phyloP scores from a whole-genome alignment of 1,140 invertebrate genomes.

The Drosophila navojoa region DNA sequence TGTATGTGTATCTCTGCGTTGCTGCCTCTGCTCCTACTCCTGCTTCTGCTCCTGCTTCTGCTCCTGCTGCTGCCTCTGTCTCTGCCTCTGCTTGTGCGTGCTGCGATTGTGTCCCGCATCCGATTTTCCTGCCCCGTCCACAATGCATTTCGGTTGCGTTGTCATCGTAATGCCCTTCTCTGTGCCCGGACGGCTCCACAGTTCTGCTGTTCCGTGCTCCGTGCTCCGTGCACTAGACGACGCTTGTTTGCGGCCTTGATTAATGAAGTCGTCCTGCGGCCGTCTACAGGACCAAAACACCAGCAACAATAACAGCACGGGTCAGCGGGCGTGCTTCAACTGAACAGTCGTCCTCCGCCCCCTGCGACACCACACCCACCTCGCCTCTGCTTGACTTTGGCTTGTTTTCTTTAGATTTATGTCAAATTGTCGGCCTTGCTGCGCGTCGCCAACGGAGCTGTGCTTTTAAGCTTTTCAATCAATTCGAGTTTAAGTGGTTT shows the following conservation, averaged over 20 bases:
- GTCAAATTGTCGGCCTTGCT: conserved; percentile 67
- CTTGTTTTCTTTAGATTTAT: conserved; percentile 82
- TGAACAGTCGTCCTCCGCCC: conserved; percentile 12
- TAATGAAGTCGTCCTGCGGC: conserved; percentile 79
- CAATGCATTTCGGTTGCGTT: conserved; percentile 58
- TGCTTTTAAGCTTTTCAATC: conserved; percentile 79
- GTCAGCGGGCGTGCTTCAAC: conserved; percentile 50
- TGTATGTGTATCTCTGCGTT: conserved; percentile 36
- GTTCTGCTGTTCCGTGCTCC: not conserved
- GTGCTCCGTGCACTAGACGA: conserved; percentile 5
- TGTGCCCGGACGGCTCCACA: not conserved
- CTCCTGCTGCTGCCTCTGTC: not conserved
- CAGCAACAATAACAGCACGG: conserved; percentile 35
- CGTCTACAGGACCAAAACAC: conserved; percentile 23
- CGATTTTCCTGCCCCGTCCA: not conserved
- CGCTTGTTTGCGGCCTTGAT: conserved; percentile 80
- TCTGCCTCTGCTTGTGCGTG: conserved; percentile 22
- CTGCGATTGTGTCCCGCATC: conserved; percentile 9
- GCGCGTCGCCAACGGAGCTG: conserved; percentile 3
- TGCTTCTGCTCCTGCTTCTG: conserved; percentile 15
- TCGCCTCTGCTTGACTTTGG: conserved; percentile 19
- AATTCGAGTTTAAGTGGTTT: conserved; percentile 76
- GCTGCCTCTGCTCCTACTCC: conserved; percentile 8
- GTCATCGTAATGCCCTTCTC: conserved; percentile 38
- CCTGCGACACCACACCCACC: not conserved